Conservation (phyloP, 2,888 invertebrate genomes). For the Kuschelorhynchus macadamiae region DNA sequence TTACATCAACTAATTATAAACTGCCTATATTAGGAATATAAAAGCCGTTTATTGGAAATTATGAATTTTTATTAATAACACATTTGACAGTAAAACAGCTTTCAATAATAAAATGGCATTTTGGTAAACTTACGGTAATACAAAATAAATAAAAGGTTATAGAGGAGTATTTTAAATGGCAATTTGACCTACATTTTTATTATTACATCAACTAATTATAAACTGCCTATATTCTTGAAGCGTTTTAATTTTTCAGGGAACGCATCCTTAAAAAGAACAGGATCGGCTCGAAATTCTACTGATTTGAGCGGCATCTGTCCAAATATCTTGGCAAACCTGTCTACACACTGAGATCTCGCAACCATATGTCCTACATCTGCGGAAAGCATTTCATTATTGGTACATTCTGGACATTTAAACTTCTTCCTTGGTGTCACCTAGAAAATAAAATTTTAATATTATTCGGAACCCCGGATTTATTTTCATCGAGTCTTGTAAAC, state of each 20-base stretch:
- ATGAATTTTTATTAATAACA: too few species aligned
- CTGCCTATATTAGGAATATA: too few species aligned
- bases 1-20: too few species aligned
- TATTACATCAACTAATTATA: constrained; percentile 71
- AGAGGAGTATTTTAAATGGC: background rate
- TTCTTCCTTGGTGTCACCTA: constrained; percentile 95
- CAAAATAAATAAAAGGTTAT: too few species aligned
- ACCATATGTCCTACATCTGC: constrained; percentile 94
- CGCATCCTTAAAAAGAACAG: constrained; percentile 90
- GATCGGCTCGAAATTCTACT: constrained; percentile 95
- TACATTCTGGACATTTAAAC: constrained; percentile 96
- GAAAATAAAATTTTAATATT: constrained; percentile 40
- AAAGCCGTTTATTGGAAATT: too few species aligned
- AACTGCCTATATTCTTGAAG: constrained; percentile 90
- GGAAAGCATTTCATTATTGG: constrained; percentile 93
- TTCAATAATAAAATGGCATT: too few species aligned
- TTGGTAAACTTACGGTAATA: too few species aligned
- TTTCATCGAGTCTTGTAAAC: too few species aligned
- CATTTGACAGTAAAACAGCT: too few species aligned
- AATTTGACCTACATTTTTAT: too few species aligned
- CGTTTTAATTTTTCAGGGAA: constrained; percentile 89
- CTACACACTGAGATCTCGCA: constrained; percentile 91
- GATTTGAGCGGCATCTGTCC: constrained; percentile 89
- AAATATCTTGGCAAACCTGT: constrained; percentile 80
- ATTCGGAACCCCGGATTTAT: too few species aligned